Base-by-base conservation (phyloP, 2,797 vertebrate genomes). In the Syngnathus rostellatus region DNA sequence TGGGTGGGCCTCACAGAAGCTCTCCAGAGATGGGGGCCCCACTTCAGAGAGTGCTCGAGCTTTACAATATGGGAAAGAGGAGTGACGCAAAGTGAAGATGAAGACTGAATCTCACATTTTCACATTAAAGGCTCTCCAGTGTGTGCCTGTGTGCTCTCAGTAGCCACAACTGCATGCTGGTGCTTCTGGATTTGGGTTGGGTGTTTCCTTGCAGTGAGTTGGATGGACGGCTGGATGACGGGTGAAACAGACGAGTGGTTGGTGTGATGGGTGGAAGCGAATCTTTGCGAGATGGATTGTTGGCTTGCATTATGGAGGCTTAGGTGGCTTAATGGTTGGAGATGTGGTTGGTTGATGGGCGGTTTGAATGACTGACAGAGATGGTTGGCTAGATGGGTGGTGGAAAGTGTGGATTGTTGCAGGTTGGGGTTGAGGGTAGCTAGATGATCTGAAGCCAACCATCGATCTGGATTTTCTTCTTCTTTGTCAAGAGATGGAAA, bases 1-100 rank as follows among this genome's bases (percentile, higher is more conserved):
- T 81, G 84, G 87, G 84, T 87, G 84, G 87, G 84, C 85, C 81
- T 76, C 70, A 75, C 69, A 81, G 84, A 83, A 69, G 77, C 69
- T 73, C 77, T 78, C 75, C 74, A 77, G 77, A 79, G 75, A 83
- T 75, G 75, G 70, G 81, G 78, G 80, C 73, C 39, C 72, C 85
- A 79, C 86, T 87, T 77, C 74, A 84, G 83, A 81, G 76, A 79
- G 82, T 70, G 78, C 72, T 81, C 72, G 72, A 63, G 54, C 72
- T 71, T 77, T 72, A 80, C 83, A 85, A 83, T 83, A 85, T 84
- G 82, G 79, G 73, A 68, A 68, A 81, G 74, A 78, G 55, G 12
- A 55, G 0, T 12, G 23, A 55, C 5, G 54, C 73, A 82, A 65
- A 68, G 71, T 74, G 77, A 82, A 76, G 73, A 73, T 59, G 69